These are phyloP conservation scores for Hipparchia semele DNA, from an alignment of 2,888 invertebrate genomes.

Conservation along the genomic window DNA sequence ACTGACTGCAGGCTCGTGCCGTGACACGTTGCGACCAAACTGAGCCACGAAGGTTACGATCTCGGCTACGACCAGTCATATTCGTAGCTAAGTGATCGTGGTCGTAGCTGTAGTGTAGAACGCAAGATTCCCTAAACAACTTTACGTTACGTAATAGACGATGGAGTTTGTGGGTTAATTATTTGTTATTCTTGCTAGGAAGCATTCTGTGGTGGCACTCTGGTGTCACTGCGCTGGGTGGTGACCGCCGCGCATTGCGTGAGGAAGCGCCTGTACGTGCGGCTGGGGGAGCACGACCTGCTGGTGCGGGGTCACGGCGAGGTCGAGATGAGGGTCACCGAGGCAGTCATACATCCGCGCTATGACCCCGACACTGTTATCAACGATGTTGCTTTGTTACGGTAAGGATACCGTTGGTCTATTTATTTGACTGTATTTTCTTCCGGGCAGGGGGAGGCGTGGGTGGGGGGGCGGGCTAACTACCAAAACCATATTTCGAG, in stretches of 20 bases:
- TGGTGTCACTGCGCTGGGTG: slow-evolving; percentile 92
- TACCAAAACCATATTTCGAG: too few species aligned
- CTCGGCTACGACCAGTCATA: too few species aligned
- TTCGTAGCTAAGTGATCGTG: too few species aligned
- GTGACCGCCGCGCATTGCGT: slow-evolving; percentile 95
- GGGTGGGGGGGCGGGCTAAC: too few species aligned
- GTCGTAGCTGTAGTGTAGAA: too few species aligned
- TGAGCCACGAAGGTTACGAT: too few species aligned
- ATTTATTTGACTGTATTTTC: too few species aligned
- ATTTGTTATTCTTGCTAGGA: slow-evolving; percentile 79
- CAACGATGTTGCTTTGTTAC: slow-evolving; percentile 94
- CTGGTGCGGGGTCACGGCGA: slow-evolving; percentile 89
- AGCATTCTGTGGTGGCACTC: slow-evolving; percentile 94
- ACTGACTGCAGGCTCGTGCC: too few species aligned
- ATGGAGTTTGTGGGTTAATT: background rate
- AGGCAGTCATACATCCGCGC: slow-evolving; percentile 91
- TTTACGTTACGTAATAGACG: too few species aligned
- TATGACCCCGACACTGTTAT: slow-evolving; percentile 95
- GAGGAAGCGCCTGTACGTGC: slow-evolving; percentile 88
- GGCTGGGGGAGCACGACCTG: slow-evolving; percentile 94
- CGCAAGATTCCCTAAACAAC: too few species aligned
- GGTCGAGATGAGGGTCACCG: slow-evolving; percentile 88
- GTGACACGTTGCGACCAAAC: too few species aligned
- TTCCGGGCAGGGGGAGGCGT: too few species aligned
- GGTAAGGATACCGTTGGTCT: slow-evolving; percentile 74